Evolutionary conservation across 2,113 vertebrate genomes (phyloP).

Genomic region (Rafetus swinhoei): DNA sequence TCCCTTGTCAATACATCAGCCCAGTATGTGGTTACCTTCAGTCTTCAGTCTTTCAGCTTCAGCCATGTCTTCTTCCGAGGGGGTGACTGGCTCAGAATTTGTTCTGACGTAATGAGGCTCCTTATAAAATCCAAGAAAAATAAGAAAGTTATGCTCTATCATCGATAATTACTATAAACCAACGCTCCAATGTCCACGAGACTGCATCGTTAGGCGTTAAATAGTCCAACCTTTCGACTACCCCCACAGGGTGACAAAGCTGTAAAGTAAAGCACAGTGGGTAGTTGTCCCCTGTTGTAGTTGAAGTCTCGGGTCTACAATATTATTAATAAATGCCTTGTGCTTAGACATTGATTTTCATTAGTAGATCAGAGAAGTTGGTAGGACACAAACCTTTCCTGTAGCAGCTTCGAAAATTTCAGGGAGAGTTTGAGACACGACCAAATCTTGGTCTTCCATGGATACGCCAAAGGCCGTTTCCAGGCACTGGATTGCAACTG

Average conservation of each 20-base stretch:
- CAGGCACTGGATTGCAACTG: conserved; percentile 97
- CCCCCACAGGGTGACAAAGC: accelerated
- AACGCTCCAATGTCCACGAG: accelerated
- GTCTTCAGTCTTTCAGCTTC: conserved; percentile 94
- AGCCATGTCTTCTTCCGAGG: conserved; percentile 84
- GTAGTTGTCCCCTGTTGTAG: background rate
- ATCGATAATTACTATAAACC: background rate
- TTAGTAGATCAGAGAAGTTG: background rate
- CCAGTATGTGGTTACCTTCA: conserved; percentile 81
- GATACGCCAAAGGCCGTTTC: conserved; percentile 95
- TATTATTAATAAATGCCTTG: background rate
- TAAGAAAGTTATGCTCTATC: background rate
- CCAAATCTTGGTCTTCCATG: conserved; percentile 85
- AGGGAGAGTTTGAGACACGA: conserved; percentile 85
- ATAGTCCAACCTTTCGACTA: background rate
- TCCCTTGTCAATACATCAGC: background rate
- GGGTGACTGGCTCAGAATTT: conserved; percentile 63
- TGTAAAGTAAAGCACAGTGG: background rate
- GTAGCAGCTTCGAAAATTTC: conserved; percentile 87
- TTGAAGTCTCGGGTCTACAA: background rate
- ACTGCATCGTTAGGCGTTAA: background rate
- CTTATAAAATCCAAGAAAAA: conserved; percentile 4
- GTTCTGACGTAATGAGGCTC: conserved; percentile 74
- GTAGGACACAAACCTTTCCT: conserved; percentile 74
- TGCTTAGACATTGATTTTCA: background rate